Evolutionary conservation across 2,113 vertebrate species (phyloP).

Genomic region (Equus quagga): DNA sequence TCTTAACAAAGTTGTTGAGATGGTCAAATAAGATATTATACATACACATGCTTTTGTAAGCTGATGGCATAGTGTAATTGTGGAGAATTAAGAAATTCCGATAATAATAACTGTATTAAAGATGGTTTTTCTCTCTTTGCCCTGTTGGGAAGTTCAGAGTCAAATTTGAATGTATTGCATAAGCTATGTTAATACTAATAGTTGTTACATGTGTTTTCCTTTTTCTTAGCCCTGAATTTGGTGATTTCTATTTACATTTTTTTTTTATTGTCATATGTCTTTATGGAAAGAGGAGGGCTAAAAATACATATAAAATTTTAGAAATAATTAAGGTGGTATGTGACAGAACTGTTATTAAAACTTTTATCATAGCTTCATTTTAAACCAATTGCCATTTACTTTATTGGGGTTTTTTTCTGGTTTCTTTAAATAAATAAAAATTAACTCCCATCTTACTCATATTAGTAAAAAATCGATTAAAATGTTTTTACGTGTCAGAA

Average conservation of each 20-base stretch:
- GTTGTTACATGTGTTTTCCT: conserved; percentile 2
- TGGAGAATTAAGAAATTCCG: not conserved
- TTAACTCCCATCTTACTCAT: not conserved
- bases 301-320: conserved; percentile 4
- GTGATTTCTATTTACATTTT: not conserved
- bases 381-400: conserved; percentile 5
- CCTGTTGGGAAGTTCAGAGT: conserved; percentile 31
- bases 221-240: conserved; percentile 41
- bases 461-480: conserved; percentile 33
- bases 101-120: not conserved
- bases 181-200: not conserved
- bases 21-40: not conserved
- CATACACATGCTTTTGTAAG: not conserved
- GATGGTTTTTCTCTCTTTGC: not conserved
- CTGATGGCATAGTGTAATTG: not conserved
- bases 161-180: not conserved
- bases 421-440: conserved; percentile 6
- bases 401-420: not conserved
- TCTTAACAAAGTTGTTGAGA: conserved; percentile 10
- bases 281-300: conserved; percentile 8
- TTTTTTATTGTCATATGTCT: not conserved
- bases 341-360: conserved; percentile 12
- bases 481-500: conserved; percentile 35
- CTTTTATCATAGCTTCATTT: conserved; percentile 41
- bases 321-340: conserved; percentile 40